A percentile compares a stretch with the other conserved stretches of the same genome.
phyloP scores from a whole-genome alignment of 2,888 invertebrate species.

The Lasioglossum zephyrum region DNA sequence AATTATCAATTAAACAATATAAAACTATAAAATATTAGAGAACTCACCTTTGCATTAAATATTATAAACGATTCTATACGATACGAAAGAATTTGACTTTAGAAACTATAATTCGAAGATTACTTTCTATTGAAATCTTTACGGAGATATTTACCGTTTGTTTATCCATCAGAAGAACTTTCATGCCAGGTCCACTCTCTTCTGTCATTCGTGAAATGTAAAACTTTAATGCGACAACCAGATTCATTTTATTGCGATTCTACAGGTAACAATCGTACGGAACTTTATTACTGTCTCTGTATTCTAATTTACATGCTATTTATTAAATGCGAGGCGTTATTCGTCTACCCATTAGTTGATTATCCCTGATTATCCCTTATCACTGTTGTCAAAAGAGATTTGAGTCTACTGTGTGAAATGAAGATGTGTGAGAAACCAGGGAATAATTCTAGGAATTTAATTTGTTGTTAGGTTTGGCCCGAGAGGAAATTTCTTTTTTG shows the following conservation, averaged over 20 bases:
- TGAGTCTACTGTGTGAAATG: background rate
- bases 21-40: background rate
- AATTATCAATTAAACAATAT: background rate
- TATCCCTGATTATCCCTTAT: background rate
- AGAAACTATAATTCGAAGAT: background rate
- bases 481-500: background rate
- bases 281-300: slow-evolving; percentile 18
- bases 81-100: background rate
- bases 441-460: background rate
- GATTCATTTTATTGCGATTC: slow-evolving; percentile 89
- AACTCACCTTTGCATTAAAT: background rate
- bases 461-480: background rate
- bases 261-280: background rate
- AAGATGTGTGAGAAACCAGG: background rate
- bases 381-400: background rate
- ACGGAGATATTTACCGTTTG: slow-evolving; percentile 90
- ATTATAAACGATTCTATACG: background rate
- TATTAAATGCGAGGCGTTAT: background rate
- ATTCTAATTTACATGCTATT: slow-evolving; percentile 4
- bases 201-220: slow-evolving; percentile 99
- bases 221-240: slow-evolving; percentile 95
- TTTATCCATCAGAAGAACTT: slow-evolving; percentile 98
- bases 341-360: background rate
- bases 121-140: background rate
- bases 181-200: slow-evolving; percentile 99